phyloP scores from a whole-genome alignment of 2,797 vertebrate genomes.

The Coreius guichenoti region DNA sequence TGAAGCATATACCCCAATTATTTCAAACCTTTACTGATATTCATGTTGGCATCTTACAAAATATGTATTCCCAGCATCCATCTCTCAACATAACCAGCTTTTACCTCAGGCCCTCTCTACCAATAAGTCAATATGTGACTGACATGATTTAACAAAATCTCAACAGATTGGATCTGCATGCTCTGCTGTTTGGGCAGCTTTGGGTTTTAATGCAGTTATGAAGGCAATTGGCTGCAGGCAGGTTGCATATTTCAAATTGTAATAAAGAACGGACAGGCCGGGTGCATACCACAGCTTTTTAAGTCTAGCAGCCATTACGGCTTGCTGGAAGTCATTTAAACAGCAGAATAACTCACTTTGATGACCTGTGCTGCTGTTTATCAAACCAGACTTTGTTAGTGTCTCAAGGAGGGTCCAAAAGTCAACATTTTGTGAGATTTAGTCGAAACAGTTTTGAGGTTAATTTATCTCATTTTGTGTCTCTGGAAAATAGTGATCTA shows the following conservation, averaged over 20 bases:
- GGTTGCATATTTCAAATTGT: conserved; percentile 55
- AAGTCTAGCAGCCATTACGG: conserved; percentile 49
- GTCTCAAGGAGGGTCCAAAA: not conserved
- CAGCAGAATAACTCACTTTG: conserved; percentile 55
- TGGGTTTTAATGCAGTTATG: conserved; percentile 53
- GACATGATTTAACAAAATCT: conserved; percentile 47
- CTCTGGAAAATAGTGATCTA: not conserved
- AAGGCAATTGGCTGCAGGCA: conserved; percentile 44
- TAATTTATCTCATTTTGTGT: not conserved
- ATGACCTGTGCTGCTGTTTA: conserved; percentile 44
- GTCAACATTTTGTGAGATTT: not conserved
- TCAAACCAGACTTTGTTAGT: conserved; percentile 31
- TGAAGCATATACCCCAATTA: not conserved
- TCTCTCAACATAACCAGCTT: conserved; percentile 27
- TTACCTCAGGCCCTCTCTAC: conserved; percentile 25
- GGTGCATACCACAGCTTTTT: conserved; percentile 47
- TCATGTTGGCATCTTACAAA: conserved; percentile 4
- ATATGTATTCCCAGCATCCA: conserved; percentile 13
- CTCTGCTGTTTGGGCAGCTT: conserved; percentile 38
- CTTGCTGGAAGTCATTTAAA: conserved; percentile 55
- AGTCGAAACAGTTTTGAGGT: not conserved
- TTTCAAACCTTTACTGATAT: conserved; percentile 22
- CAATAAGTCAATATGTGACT: conserved; percentile 39
- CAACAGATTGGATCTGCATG: conserved; percentile 40
- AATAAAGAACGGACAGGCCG: conserved; percentile 46